A percentile compares a stretch with the other conserved stretches of the same genome.
Evolutionary conservation across 2,888 invertebrate genomes (phyloP).

Genomic region (Trilocha varians): DNA sequence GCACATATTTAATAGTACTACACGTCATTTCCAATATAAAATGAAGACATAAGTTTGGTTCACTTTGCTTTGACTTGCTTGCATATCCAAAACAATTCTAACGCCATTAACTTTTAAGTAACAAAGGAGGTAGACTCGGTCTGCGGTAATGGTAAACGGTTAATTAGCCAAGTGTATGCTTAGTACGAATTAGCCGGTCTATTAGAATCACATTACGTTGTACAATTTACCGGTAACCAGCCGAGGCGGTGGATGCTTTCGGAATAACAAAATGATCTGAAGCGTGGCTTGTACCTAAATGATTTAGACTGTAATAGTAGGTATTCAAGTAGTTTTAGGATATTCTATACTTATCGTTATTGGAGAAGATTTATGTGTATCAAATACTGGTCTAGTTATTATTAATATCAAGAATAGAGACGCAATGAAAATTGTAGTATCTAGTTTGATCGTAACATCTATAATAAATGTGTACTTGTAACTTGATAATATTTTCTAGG

Average conservation of each 20-base stretch:
- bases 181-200: constrained; percentile 64
- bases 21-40: too few relatives aligned
- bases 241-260: constrained; percentile 46
- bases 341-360: neutral
- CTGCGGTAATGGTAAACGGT: constrained; percentile 25
- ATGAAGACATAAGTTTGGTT: too few relatives aligned
- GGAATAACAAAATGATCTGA: constrained; percentile 57
- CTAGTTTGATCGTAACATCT: too few relatives aligned
- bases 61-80: too few relatives aligned
- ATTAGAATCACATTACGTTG: constrained; percentile 70
- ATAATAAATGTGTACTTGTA: too few relatives aligned
- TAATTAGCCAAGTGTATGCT: constrained; percentile 53
- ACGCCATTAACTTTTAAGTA: neutral
- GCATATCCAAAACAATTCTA: neutral
- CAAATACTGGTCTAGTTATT: too few relatives aligned
- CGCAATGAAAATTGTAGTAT: too few relatives aligned
- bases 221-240: constrained; percentile 66
- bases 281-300: constrained; percentile 13
- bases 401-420: too few relatives aligned
- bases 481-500: too few relatives aligned
- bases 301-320: neutral
- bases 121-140: constrained; percentile 14
- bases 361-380: too few relatives aligned
- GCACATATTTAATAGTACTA: too few relatives aligned
- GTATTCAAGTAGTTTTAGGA: constrained; percentile 1